These are phyloP conservation scores for Rhagoletis pomonella DNA, from an alignment of 1,140 invertebrate species.

Conservation along the genomic window DNA sequence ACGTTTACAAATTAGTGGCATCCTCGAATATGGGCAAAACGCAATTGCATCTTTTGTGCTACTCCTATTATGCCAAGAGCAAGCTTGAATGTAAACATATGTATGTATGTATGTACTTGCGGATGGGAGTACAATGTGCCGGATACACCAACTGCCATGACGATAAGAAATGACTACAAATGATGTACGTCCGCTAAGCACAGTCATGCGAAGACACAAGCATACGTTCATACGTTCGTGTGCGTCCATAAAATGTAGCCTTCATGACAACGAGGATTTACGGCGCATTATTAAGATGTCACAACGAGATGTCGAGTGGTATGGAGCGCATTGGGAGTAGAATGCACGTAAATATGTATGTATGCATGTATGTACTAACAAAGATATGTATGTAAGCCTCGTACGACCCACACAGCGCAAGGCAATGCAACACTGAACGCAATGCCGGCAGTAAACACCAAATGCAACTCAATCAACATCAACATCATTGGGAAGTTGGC, in stretches of 20 bases:
- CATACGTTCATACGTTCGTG: neutral
- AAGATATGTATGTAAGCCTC: neutral
- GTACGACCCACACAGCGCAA: constrained; percentile 12
- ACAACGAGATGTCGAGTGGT: constrained; percentile 34
- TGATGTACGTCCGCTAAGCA: constrained; percentile 36
- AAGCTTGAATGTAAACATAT: constrained; percentile 17
- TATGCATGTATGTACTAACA: neutral
- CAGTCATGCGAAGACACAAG: neutral
- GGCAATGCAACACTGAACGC: neutral
- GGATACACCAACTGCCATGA: constrained; percentile 50
- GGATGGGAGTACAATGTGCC: constrained; percentile 46
- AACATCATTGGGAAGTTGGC: constrained; percentile 38
- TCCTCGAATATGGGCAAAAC: constrained; percentile 37
- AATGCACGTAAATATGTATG: neutral
- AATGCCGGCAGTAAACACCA: neutral
- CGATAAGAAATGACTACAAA: constrained; percentile 50
- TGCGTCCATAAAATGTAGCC: constrained; percentile 8
- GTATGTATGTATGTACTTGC: neutral
- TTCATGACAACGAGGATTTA: constrained; percentile 49
- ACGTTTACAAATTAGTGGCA: constrained; percentile 46
- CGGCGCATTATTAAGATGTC: constrained; percentile 51
- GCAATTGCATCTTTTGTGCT: constrained; percentile 19
- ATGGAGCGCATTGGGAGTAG: constrained; percentile 33
- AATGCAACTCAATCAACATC: constrained; percentile 37
- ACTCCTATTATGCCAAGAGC: constrained; percentile 31